phyloP scores from a whole-genome alignment of 2,797 vertebrate species.

The Leucoraja ocellata region DNA sequence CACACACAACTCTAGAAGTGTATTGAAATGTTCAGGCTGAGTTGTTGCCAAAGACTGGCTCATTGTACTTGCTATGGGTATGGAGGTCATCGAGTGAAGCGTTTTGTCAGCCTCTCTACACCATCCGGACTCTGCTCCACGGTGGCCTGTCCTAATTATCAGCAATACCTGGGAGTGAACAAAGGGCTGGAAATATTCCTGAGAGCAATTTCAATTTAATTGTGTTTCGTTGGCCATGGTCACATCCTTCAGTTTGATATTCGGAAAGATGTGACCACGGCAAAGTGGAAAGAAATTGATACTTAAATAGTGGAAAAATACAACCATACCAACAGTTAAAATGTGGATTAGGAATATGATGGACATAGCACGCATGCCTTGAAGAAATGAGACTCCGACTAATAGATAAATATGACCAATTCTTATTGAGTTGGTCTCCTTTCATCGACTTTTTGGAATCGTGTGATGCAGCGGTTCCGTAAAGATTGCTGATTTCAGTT shows the following conservation, averaged over 20 bases:
- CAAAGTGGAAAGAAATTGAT: no score
- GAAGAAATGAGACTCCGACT: no score
- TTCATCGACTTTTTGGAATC: no score
- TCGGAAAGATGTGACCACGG: no score
- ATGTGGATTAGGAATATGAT: no score
- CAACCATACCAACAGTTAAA: no score
- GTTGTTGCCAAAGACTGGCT: background rate
- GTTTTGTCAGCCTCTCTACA: background rate
- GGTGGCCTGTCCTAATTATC: background rate
- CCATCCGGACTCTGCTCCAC: background rate
- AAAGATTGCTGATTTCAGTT: no score
- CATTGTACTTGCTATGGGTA: background rate
- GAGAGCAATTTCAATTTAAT: background rate
- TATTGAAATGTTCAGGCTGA: background rate
- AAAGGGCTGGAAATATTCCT: background rate
- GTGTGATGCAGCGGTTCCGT: no score
- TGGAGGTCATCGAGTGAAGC: background rate
- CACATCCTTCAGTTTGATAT: background rate
- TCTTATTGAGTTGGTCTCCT: no score
- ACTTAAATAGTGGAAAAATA: no score
- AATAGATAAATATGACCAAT: no score
- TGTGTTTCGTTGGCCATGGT: background rate
- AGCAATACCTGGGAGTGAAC: background rate
- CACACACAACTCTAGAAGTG: background rate
- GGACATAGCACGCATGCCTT: no score